These are phyloP conservation scores for Cromileptes altivelis DNA, from an alignment of 2,113 vertebrate species.

Conservation along the genomic window DNA sequence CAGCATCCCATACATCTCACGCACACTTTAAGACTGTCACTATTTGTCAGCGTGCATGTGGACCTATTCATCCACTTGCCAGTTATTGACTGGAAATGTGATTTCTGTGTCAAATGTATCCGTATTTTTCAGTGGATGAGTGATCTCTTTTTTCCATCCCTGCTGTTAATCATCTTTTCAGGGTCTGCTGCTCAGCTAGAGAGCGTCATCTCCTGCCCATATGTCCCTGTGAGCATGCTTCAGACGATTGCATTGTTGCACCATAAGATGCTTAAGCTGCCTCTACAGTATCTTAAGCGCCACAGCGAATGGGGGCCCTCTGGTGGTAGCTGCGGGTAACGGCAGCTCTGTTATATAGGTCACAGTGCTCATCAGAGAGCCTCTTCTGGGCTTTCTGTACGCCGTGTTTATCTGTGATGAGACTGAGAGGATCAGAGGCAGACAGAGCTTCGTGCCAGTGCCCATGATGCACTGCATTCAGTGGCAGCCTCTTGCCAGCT, in stretches of 20 bases:
- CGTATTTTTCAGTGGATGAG: not conserved
- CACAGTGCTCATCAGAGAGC: slow-evolving; percentile 50
- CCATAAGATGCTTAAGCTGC: not conserved
- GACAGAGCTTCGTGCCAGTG: slow-evolving; percentile 58
- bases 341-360: slow-evolving; percentile 67
- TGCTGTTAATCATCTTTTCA: not conserved
- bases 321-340: slow-evolving; percentile 22
- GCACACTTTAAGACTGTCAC: not conserved
- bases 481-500: slow-evolving; percentile 50
- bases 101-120: too few species aligned
- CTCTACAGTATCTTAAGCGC: not conserved
- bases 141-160: not conserved
- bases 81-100: not conserved
- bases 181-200: not conserved
- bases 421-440: slow-evolving; percentile 65
- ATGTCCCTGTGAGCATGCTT: not conserved
- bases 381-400: slow-evolving; percentile 52
- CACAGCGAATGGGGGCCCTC: slow-evolving; percentile 27
- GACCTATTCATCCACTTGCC: not conserved
- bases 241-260: not conserved
- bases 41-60: not conserved
- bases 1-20: not conserved
- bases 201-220: not conserved
- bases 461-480: slow-evolving; percentile 63
- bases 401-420: slow-evolving; percentile 63